A percentile compares a stretch with the other conserved stretches of the same genome.
Evolutionary conservation across 2,888 invertebrate genomes (phyloP).

Genomic region (Clusia tigrina): DNA sequence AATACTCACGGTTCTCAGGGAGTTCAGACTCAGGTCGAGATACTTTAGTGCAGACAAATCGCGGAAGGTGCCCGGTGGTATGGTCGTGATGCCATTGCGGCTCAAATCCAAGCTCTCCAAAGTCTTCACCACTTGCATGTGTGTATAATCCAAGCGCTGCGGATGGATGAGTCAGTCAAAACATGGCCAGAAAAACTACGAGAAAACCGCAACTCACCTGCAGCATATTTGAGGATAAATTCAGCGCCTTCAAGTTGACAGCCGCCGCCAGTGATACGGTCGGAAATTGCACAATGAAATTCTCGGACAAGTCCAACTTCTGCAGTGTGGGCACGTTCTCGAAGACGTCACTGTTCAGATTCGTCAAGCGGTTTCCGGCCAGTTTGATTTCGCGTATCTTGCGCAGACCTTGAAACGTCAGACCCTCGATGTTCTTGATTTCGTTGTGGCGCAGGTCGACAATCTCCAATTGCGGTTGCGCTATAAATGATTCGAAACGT

Average conservation of each 20-base stretch:
- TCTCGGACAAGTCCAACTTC: conserved; percentile 84
- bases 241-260: conserved; percentile 74
- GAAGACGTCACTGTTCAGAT: conserved; percentile 86
- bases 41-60: conserved; percentile 75
- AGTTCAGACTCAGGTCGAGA: conserved; percentile 85
- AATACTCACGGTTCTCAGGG: conserved; percentile 82
- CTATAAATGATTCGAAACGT: conserved; percentile 73
- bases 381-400: conserved; percentile 76
- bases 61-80: conserved; percentile 83
- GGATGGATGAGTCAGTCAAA: conserved; percentile 42
- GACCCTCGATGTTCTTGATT: conserved; percentile 78
- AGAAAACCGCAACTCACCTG: conserved; percentile 68
- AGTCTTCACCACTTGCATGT: conserved; percentile 72
- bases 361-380: conserved; percentile 79
- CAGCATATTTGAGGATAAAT: conserved; percentile 86
- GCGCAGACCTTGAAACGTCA: conserved; percentile 75
- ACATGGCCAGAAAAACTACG: background rate
- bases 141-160: conserved; percentile 79
- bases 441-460: conserved; percentile 83
- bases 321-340: conserved; percentile 77
- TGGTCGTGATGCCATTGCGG: conserved; percentile 82
- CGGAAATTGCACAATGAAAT: conserved; percentile 85
- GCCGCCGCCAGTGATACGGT: conserved; percentile 78
- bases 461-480: conserved; percentile 75
- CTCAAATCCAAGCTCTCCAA: conserved; percentile 83